Conservation (phyloP, 2,888 invertebrate species). For the Diarsia rubi region DNA sequence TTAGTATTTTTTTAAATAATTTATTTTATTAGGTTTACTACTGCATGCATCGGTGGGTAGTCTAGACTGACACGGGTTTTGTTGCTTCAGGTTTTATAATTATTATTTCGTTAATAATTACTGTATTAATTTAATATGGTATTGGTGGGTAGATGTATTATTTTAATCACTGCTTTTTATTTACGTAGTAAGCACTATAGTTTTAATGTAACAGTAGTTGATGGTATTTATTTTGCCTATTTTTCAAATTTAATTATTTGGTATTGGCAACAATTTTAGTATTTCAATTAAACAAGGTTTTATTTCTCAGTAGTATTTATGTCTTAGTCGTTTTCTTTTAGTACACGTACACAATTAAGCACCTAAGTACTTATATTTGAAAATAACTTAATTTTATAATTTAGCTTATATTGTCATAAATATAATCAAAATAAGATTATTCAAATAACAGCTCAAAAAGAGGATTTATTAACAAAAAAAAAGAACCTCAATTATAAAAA, state of each 20-base stretch:
- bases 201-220: conserved; percentile 5
- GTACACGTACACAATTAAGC: neutral
- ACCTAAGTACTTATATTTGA: neutral
- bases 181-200: conserved; percentile 6
- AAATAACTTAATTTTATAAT: neutral
- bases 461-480: neutral
- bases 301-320: neutral
- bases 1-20: neutral
- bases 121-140: conserved; percentile 37
- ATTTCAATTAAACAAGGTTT: neutral
- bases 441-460: neutral
- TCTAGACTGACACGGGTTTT: conserved; percentile 73
- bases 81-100: conserved; percentile 61
- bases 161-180: conserved; percentile 19
- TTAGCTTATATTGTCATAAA: neutral
- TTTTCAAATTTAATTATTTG: neutral
- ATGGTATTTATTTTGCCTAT: neutral
- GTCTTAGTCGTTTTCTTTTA: neutral
- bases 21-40: conserved; percentile 42
- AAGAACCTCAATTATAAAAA: neutral
- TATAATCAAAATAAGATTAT: no score
- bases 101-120: conserved; percentile 23
- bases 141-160: conserved; percentile 31
- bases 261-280: neutral
- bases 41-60: conserved; percentile 72